Evolutionary conservation across 2,888 invertebrate species (phyloP).

Genomic region (Smittia aterrima): DNA sequence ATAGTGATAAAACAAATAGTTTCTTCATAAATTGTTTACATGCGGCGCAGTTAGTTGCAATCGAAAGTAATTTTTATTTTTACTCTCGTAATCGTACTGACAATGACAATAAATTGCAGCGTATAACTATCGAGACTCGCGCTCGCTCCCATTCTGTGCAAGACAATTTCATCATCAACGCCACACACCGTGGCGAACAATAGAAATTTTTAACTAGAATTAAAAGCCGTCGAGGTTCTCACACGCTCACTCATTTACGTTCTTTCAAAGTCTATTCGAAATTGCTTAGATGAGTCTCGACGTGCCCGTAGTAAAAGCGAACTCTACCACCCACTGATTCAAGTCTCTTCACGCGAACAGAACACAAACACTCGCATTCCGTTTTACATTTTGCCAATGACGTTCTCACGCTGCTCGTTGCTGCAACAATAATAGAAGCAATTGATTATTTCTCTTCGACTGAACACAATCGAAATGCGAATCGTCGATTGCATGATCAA

Average conservation of each 20-base stretch:
- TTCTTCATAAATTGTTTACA: not conserved
- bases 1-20: not conserved
- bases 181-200: constrained; percentile 11
- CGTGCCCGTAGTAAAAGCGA: not conserved
- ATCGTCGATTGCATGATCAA: constrained; percentile 22
- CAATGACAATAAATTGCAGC: not conserved
- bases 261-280: not conserved
- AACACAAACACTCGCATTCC: constrained; percentile 23
- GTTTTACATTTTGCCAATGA: not conserved
- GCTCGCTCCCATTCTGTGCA: too few species aligned
- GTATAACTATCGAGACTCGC: not conserved
- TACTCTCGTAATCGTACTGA: not conserved
- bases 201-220: not conserved
- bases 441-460: not conserved
- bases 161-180: constrained; percentile 13
- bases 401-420: constrained; percentile 11
- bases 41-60: not conserved
- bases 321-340: not conserved
- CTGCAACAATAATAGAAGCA: not conserved
- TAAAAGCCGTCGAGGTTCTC: not conserved
- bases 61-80: not conserved
- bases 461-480: not conserved
- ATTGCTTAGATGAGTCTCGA: constrained; percentile 5
- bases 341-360: not conserved
- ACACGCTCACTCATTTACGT: not conserved